Evolutionary conservation across 2,113 vertebrate species (phyloP), one percentile per base, ranked within the genome.

Genomic region (Centropristis striata): DNA sequence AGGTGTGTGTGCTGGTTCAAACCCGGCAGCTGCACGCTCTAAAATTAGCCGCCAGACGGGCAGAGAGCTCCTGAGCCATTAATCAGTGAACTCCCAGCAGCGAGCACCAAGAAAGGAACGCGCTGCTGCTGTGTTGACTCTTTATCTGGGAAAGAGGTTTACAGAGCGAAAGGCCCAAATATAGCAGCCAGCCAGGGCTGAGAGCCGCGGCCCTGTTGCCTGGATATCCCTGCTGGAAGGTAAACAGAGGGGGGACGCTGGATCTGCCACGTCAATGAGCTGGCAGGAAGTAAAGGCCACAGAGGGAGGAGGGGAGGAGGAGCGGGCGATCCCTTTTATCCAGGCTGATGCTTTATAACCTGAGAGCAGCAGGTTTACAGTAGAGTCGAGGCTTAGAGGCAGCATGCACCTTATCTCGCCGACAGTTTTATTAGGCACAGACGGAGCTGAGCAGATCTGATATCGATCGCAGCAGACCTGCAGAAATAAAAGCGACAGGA

Each of bases 21-120:
- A 86, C 74, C 65, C 80, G 72, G 90, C 94, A 92, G 94, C 94
- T 92, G 93, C 89, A 15, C 74, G 80, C 86, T 84, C 95, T 95
- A 95, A 95, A 95, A 95, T 95, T 96, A 96, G 94, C 86, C 75
- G 72, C 47, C 71, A 67, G 78, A 86, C 80, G 58, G 42, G 72
- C 84, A 74, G 63, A 84, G 77, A n/a, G 74, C 73, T 51, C 39
- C 76, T 67, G 58, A 78, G 53, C 74, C 84, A 86, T 88, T 89
- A 88, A 92, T 91, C 92, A 90, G 79, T 1, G 36, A 82, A 82
- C 83, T 65, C 85, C 55, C 53, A 57, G 61, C 77, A 41, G 80
- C 47, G 73, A 90, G 87, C 78, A 85, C 95, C 95, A 88, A 92
- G 92, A 93, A 94, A 94, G 95, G 94, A 91, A 92, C 89, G 82